Base-by-base conservation (phyloP, 2,113 vertebrate species). In the Entomyzon cyanotis region DNA sequence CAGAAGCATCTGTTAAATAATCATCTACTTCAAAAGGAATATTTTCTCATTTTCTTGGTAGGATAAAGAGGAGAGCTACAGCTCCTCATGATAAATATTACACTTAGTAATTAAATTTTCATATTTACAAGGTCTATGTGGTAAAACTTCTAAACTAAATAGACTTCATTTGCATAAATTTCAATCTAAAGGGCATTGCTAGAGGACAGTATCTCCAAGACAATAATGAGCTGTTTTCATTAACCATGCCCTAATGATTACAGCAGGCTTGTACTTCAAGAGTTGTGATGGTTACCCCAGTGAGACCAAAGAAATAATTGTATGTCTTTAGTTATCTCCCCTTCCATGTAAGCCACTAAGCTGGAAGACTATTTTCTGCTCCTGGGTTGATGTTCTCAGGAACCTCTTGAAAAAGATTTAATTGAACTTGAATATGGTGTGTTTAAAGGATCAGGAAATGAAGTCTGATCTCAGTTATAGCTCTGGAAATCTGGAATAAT, bases 31-130 rank as follows among this genome's bases (percentile, higher is more conserved):
- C 59, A 52, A 76, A 81, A 59, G 8, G 41, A 80, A 14, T 59
- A 44, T 50, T 71, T 94, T 60, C 42, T 69, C 41, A 80, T 83
- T 83, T 77, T 41, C 44, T 84, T 76, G 39, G 58, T 37, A 74
- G 31, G 33, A 47, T 85, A 50, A 86, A 76, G 50, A 71, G 33
- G 25, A 89, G 39, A 87, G 21, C 22, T 68, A 65, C 24, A 69
- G 60, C 41, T 67, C 28, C 25, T 84, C 44, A 28, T 67, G 49
- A 94, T 81, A 96, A 97, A 94, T 92, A 95, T 71, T 96, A 62
- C 78, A 94, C 80, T 96, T 96, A 73, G 33, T 95, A 96, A 97
- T 97, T 97, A 97, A 92, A 89, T 97, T 95, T 97, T 97, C 84
- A 92, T 81, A 96, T 94, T 92, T 97, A 88, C 81, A 95, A 97